Evolutionary conservation across 2,113 vertebrate genomes (phyloP).

Genomic region (Sclerurus mexicanus): DNA sequence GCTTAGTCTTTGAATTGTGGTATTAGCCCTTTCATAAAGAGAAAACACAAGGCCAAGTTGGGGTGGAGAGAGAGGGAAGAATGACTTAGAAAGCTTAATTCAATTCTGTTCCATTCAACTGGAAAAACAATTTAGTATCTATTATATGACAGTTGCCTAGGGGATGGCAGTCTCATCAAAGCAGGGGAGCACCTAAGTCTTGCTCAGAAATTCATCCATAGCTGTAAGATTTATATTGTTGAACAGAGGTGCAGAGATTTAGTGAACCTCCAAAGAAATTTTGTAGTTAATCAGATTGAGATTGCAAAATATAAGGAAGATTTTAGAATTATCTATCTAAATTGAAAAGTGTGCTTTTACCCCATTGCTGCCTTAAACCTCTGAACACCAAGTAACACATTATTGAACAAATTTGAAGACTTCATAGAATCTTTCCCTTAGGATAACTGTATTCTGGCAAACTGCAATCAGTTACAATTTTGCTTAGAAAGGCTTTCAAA

Average conservation of each 20-base stretch:
- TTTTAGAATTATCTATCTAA: neutral
- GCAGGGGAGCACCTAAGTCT: neutral
- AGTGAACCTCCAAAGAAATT: neutral
- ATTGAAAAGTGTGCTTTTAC: neutral
- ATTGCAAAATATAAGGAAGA: neutral
- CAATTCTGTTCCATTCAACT: neutral
- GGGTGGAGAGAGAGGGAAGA: neutral
- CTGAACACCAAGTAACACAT: neutral
- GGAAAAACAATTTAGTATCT: neutral
- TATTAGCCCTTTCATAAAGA: neutral
- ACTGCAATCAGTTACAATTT: neutral
- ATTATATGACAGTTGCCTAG: neutral
- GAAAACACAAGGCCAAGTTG: neutral
- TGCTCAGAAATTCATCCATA: neutral
- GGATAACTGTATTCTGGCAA: neutral
- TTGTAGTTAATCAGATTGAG: neutral
- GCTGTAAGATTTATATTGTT: neutral
- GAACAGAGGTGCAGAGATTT: neutral
- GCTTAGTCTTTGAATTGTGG: neutral
- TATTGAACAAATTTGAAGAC: neutral
- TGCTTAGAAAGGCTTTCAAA: neutral
- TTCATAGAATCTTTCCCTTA: neutral
- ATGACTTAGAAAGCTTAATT: neutral
- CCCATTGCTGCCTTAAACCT: neutral
- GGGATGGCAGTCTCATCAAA: neutral